These are phyloP conservation scores for Melanerpes formicivorus DNA, from an alignment of 2,113 vertebrate species.

Conservation along the genomic window DNA sequence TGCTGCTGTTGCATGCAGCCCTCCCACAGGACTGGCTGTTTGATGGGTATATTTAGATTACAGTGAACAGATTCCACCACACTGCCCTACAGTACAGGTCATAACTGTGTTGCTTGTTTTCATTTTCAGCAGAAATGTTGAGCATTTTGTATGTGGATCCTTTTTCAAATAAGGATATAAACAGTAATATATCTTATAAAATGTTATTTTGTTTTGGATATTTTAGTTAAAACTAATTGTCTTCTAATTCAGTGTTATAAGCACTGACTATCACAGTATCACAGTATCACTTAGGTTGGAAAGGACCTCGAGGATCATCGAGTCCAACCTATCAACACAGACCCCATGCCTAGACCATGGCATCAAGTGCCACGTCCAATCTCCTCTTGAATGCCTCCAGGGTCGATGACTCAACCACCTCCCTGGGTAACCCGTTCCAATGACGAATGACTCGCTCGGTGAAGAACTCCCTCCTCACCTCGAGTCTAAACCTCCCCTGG, in stretches of 20 bases:
- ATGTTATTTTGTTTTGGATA: not conserved
- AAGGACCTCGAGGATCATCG: too few relatives aligned
- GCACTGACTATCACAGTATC: not conserved
- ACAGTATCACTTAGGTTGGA: too few relatives aligned
- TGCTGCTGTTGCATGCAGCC: not conserved
- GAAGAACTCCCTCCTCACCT: too few relatives aligned
- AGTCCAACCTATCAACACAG: too few relatives aligned
- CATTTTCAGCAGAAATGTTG: constrained; percentile 29
- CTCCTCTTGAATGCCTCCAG: too few relatives aligned
- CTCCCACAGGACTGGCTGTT: constrained; percentile 11
- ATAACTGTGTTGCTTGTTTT: constrained; percentile 33
- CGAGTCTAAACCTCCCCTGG: too few relatives aligned
- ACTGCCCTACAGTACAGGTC: not conserved
- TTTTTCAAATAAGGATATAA: not conserved
- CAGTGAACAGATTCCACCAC: not conserved
- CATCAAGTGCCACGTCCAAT: too few relatives aligned
- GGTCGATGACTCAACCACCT: too few relatives aligned
- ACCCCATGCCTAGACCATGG: too few relatives aligned
- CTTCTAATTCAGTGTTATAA: not conserved
- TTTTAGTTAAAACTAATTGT: not conserved
- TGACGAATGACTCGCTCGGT: too few relatives aligned
- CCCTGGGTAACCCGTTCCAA: too few relatives aligned
- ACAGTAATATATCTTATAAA: not conserved
- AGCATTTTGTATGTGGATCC: constrained; percentile 2
- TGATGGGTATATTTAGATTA: constrained; percentile 36